Percentiles rank a stretch among this genome's conserved stretches.
Evolutionary conservation across 2,113 vertebrate species (phyloP).

Genomic region (Silurus glanis): DNA sequence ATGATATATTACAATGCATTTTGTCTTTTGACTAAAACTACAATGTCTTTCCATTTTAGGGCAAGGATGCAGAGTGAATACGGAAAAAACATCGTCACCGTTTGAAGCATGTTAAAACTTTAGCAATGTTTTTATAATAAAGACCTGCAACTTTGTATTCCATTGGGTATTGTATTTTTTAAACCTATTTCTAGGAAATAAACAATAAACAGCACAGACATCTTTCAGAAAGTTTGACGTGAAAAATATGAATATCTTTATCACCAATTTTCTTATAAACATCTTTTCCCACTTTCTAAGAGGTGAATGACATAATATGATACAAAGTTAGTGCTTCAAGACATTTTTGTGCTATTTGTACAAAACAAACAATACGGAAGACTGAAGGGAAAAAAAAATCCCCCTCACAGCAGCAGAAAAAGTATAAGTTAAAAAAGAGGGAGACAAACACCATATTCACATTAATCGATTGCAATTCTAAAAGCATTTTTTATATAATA

Average conservation of each 20-base stretch:
- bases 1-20: no score
- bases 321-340: conserved; percentile 75
- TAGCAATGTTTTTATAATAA: conserved; percentile 26
- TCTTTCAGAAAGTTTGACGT: conserved; percentile 62
- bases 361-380: conserved; percentile 72
- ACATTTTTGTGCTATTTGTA: conserved; percentile 69
- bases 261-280: conserved; percentile 77
- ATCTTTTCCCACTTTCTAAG: conserved; percentile 65
- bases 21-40: neutral
- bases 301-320: conserved; percentile 72
- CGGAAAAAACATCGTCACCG: conserved; percentile 1
- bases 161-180: neutral
- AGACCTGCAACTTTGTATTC: neutral
- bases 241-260: conserved; percentile 82
- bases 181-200: neutral
- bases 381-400: conserved; percentile 60
- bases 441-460: conserved; percentile 61
- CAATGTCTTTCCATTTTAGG: conserved; percentile 25
- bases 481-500: conserved; percentile 27
- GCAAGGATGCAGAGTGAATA: conserved; percentile 33
- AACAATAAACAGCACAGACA: conserved; percentile 31
- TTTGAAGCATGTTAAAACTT: neutral
- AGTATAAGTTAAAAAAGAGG: conserved; percentile 58
- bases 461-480: conserved; percentile 40
- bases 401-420: conserved; percentile 60